Conservation (phyloP, 2,888 invertebrate species). For the Litoditis marina region DNA sequence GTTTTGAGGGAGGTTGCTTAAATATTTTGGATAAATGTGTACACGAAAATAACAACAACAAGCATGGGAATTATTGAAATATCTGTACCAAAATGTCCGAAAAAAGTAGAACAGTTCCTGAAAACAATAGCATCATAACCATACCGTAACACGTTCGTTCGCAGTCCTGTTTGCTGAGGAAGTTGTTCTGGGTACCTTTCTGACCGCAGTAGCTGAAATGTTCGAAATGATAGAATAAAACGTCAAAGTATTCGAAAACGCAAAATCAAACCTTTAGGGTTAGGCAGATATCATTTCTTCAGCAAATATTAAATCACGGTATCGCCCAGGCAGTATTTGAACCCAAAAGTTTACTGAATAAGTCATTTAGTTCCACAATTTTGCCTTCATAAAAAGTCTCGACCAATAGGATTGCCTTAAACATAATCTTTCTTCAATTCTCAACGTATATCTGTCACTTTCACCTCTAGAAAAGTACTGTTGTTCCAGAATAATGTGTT, state of each 20-base stretch:
- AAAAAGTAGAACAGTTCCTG: slow-evolving; percentile 1
- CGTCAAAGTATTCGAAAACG: slow-evolving; percentile 28
- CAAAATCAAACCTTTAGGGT: too few species aligned
- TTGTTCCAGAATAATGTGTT: background rate
- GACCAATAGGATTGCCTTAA: background rate
- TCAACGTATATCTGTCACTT: background rate
- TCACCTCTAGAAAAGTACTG: too few species aligned
- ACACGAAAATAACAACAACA: background rate
- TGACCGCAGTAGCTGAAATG: slow-evolving; percentile 54
- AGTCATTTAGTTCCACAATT: too few species aligned
- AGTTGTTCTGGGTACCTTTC: slow-evolving; percentile 60
- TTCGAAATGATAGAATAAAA: too few species aligned
- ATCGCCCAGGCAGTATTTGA: too few species aligned
- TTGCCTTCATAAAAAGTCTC: too few species aligned
- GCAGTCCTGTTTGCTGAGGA: slow-evolving; percentile 55
- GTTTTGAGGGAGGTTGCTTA: too few species aligned
- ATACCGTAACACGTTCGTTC: slow-evolving; percentile 57
- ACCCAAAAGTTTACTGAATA: too few species aligned
- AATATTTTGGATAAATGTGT: slow-evolving; percentile 3
- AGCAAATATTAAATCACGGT: too few species aligned
- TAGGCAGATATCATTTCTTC: too few species aligned
- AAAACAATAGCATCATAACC: too few species aligned
- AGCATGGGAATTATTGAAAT: too few species aligned
- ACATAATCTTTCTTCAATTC: background rate
- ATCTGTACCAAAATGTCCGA: background rate